A percentile compares a stretch with the other conserved stretches of the same genome.
Conservation (phyloP, 2,113 vertebrate genomes). For the Platanista minor region DNA sequence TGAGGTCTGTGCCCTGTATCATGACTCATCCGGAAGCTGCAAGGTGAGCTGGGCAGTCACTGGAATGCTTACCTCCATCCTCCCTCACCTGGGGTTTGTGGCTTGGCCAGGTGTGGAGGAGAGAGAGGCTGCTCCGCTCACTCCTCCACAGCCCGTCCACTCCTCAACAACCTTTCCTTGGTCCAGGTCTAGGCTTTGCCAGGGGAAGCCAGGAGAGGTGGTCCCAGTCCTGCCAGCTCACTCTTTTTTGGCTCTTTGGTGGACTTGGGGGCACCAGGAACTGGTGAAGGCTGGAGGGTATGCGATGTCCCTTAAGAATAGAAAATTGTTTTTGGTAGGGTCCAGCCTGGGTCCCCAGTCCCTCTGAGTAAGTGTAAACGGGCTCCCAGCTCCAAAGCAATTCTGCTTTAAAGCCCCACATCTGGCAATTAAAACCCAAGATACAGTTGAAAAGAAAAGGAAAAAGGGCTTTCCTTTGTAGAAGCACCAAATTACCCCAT, state of each 20-base stretch:
- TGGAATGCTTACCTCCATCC: neutral
- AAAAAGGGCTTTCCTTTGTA: neutral
- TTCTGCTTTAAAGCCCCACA: neutral
- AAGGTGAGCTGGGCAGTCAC: neutral
- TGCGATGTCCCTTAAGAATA: neutral
- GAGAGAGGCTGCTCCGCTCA: neutral
- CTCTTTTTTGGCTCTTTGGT: neutral
- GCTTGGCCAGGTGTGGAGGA: neutral
- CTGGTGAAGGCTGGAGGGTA: neutral
- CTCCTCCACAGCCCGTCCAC: accelerated
- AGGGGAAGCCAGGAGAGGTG: neutral
- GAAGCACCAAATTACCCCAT: neutral
- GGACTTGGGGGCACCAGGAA: neutral
- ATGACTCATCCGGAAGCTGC: neutral
- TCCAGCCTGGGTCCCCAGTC: neutral
- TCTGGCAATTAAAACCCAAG: neutral
- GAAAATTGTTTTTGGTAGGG: neutral
- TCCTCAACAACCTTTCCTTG: neutral
- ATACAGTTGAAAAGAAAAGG: neutral
- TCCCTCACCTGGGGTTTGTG: no score
- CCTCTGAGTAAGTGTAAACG: neutral
- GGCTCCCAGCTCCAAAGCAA: neutral
- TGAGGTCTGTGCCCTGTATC: neutral
- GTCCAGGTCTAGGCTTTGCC: neutral
- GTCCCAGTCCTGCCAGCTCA: neutral